Percentiles rank a stretch among this genome's conserved stretches.
Conservation (phyloP, 2,888 invertebrate species). For the Stomorhina lunata region DNA sequence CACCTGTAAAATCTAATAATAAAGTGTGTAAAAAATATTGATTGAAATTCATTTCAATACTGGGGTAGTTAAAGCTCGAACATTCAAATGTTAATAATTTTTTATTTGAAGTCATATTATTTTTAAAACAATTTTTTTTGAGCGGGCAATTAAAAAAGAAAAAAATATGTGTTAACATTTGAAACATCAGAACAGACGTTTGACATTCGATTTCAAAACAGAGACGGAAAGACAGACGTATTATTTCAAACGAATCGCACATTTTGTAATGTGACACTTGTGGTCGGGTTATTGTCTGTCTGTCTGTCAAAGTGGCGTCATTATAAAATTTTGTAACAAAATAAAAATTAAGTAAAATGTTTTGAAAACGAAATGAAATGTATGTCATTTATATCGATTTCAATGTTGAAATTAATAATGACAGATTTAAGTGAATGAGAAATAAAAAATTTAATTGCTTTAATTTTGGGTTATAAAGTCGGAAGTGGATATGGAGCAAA, state of each 20-base stretch:
- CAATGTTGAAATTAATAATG: constrained; percentile 23
- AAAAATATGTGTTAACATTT: neutral
- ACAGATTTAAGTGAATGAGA: constrained; percentile 6
- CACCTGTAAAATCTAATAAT: constrained; percentile 9
- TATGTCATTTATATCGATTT: constrained; percentile 37
- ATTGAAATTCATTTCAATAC: neutral
- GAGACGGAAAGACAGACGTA: too few relatives aligned
- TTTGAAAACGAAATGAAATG: constrained; percentile 1
- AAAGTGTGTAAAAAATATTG: neutral
- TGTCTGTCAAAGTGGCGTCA: neutral
- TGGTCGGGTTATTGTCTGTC: neutral
- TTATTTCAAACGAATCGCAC: neutral
- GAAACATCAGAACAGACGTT: neutral
- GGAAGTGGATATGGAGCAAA: constrained; percentile 11
- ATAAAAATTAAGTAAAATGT: constrained; percentile 10
- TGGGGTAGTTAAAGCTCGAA: too few relatives aligned
- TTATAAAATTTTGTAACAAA: neutral
- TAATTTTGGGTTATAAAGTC: neutral
- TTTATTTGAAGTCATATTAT: neutral
- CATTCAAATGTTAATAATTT: neutral
- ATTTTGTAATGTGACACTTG: constrained; percentile 25
- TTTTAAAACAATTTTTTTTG: neutral
- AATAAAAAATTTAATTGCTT: neutral
- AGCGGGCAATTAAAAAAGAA: constrained; percentile 33
- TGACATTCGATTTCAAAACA: neutral